Evolutionary conservation across 2,888 invertebrate species (phyloP).

Genomic region (Matsumyia berberina): DNA sequence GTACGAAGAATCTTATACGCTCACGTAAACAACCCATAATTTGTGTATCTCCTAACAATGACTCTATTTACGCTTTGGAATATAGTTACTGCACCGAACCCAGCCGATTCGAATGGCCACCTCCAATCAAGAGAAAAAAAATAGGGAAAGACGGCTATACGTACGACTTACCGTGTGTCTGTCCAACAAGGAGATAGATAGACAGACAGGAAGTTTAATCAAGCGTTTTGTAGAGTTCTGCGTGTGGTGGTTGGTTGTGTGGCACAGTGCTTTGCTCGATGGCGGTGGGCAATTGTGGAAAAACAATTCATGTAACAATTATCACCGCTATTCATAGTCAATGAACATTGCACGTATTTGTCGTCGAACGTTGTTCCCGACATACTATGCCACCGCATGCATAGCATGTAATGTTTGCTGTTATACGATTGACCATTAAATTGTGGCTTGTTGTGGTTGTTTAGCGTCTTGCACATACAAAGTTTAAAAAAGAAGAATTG

Average conservation of each 20-base stretch:
- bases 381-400: slow-evolving; percentile 19
- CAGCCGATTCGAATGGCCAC: slow-evolving; percentile 33
- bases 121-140: slow-evolving; percentile 54
- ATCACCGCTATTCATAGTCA: slow-evolving; percentile 56
- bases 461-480: slow-evolving; percentile 36
- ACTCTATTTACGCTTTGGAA: slow-evolving; percentile 61
- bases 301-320: slow-evolving; percentile 73
- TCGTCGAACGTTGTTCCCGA: slow-evolving; percentile 29
- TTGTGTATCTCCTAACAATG: slow-evolving; percentile 62
- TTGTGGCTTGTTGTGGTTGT: slow-evolving; percentile 43
- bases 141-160: slow-evolving; percentile 26
- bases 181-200: slow-evolving; percentile 57
- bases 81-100: slow-evolving; percentile 35
- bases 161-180: slow-evolving; percentile 29
- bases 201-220: slow-evolving; percentile 76
- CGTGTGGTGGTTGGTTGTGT: slow-evolving; percentile 37
- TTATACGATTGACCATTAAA: slow-evolving; percentile 35
- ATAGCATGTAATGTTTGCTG: neutral
- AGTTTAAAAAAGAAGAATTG: neutral
- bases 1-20: slow-evolving; percentile 24
- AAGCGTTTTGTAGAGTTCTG: slow-evolving; percentile 66
- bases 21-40: slow-evolving; percentile 65
- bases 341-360: slow-evolving; percentile 41
- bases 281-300: slow-evolving; percentile 49
- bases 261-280: slow-evolving; percentile 18